Conservation (phyloP, 2,888 invertebrate species). For the Tetragonisca angustula region DNA sequence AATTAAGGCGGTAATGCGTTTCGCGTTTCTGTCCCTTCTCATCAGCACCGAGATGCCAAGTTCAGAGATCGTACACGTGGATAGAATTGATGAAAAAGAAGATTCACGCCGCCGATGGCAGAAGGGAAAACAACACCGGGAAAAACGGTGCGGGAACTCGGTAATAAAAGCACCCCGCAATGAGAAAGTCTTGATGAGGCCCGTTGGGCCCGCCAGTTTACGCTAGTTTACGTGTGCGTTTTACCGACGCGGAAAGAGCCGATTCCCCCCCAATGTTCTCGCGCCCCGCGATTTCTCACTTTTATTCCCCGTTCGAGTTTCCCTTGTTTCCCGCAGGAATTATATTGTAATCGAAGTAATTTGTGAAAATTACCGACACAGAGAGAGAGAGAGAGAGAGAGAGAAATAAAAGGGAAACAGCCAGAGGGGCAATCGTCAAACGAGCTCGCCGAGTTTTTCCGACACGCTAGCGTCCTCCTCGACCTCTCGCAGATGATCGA, state of each 20-base stretch:
- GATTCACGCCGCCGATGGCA: constrained; percentile 28
- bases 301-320: constrained; percentile 54
- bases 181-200: constrained; percentile 72
- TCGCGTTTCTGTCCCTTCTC: no score
- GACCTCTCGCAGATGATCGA: neutral
- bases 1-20: no score
- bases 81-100: constrained; percentile 15
- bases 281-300: constrained; percentile 54
- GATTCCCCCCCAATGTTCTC: constrained; percentile 38
- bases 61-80: constrained; percentile 29
- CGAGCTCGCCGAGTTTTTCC: neutral
- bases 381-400: no score
- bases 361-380: constrained; percentile 50
- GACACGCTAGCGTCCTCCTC: neutral
- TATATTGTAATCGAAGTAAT: constrained; percentile 69
- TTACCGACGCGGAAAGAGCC: neutral
- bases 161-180: constrained; percentile 70
- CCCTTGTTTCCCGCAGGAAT: constrained; percentile 24
- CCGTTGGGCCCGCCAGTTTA: constrained; percentile 1
- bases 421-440: neutral
- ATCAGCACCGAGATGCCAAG: neutral
- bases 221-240: constrained; percentile 39
- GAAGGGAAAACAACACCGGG: neutral
- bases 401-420: neutral
- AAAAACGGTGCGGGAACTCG: constrained; percentile 29